These are phyloP conservation scores for Bubo bubo DNA, from an alignment of 2,113 vertebrate species.

Conservation along the genomic window DNA sequence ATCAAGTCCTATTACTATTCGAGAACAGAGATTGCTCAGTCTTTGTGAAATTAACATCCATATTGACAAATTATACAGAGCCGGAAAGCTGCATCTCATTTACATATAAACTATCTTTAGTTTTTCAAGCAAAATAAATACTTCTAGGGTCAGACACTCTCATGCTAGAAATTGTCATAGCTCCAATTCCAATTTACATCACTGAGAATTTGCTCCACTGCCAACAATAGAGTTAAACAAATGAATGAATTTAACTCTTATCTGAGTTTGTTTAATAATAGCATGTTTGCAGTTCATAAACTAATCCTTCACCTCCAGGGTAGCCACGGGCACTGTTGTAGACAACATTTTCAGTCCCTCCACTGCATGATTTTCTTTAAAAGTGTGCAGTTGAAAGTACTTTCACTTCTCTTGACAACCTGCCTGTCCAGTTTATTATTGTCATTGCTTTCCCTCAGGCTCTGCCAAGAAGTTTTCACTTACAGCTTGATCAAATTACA, in stretches of 20 bases:
- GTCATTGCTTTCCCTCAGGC: not conserved
- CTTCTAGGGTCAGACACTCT: not conserved
- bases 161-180: not conserved
- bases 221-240: not conserved
- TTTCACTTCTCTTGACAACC: conserved; percentile 8
- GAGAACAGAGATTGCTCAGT: not conserved
- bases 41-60: conserved; percentile 47
- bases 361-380: not conserved
- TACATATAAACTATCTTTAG: conserved; percentile 41
- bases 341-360: not conserved
- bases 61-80: conserved; percentile 26
- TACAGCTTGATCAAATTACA: conserved; percentile 52
- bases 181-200: not conserved
- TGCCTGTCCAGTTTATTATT: conserved; percentile 25
- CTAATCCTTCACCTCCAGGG: not conserved
- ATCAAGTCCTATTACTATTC: not conserved
- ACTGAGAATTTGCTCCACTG: not conserved
- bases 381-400: not conserved
- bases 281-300: not conserved
- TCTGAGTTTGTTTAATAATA: conserved; percentile 5
- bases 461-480: conserved; percentile 45
- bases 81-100: conserved; percentile 10
- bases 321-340: not conserved
- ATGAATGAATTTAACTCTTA: conserved; percentile 1
- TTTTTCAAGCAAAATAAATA: conserved; percentile 34